Evolutionary conservation across 1,140 invertebrate species (phyloP).

Genomic region (Coptotermes formosanus): DNA sequence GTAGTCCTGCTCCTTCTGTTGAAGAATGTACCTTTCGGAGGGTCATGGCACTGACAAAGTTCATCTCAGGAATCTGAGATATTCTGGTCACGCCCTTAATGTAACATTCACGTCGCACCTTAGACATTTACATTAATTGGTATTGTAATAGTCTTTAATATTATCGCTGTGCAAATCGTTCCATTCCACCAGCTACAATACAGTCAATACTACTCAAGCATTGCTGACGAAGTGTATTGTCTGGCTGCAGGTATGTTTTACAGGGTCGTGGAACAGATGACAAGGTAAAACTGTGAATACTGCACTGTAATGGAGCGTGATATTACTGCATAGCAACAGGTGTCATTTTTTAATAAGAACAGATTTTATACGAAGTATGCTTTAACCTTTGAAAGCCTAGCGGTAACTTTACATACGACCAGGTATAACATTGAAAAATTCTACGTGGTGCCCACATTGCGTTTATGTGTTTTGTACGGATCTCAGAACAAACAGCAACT

Average conservation of each 20-base stretch:
- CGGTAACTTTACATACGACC: too few relatives aligned
- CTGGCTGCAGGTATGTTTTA: background rate
- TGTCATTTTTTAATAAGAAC: too few relatives aligned
- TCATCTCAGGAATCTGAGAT: background rate
- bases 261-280: background rate
- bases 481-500: too few relatives aligned
- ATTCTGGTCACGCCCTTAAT: background rate
- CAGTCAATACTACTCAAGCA: background rate
- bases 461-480: too few relatives aligned
- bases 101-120: background rate
- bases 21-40: background rate
- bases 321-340: too few relatives aligned
- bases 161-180: background rate
- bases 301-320: too few relatives aligned
- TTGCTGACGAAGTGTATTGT: background rate
- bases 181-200: background rate
- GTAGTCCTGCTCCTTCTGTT: background rate
- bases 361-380: too few relatives aligned
- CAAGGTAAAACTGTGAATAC: background rate
- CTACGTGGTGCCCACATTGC: too few relatives aligned
- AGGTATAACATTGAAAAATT: too few relatives aligned
- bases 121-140: conserved; percentile 10
- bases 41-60: background rate
- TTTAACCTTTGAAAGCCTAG: too few relatives aligned
- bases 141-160: background rate